Base-by-base conservation (phyloP, 2,113 vertebrate species). In the Scophthalmus maximus region DNA sequence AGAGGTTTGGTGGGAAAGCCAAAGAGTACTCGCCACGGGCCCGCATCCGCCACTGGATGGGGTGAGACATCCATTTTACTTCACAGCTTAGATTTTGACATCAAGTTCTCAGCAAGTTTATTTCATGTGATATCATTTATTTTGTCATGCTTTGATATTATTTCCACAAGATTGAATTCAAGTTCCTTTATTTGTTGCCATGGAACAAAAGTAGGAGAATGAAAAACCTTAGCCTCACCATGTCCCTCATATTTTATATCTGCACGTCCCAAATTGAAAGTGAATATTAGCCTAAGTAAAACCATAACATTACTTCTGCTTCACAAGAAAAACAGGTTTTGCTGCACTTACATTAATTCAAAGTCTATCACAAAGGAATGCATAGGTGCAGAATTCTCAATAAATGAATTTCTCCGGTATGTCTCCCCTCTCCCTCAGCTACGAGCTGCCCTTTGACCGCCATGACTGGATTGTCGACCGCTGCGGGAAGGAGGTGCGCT, bases 391-490 rank as follows among this genome's bases (percentile, higher is more conserved):
- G n/a, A n/a, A n/a, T 34, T 34, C 8, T 46, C 18, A 46, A n/a
- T 46, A 30, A 58, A 25, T 12, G 0, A 7, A 57, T 30, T 3
- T 30, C 11, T 40, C 8, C 29, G 2, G 3, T 15, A 18, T 8
- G 26, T 20, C 56, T 61, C 2, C 11, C 20, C 6, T 8, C 81
- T 0, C 47, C 46, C 22, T 23, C 77, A 99, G 97, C 22, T 99
- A 99, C 0, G 97, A 99, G 78, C 87, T 99, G 20, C 97, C 97
- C 1, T 99, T 96, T 1, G 96, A 99, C 69, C 94, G 97, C 9
- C 97, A 99, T 0, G 97, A 99, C 32, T 99, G 97, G 97, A 95
- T 99, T 36, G 44, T 99, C 3, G 93, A 98, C 86, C 96, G 97
- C 2, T 99, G 97, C 17, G 97, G 97, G 51, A 96, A 89, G 34